Evolutionary conservation across 2,888 invertebrate genomes (phyloP).

Genomic region (Drosophila histrio): DNA sequence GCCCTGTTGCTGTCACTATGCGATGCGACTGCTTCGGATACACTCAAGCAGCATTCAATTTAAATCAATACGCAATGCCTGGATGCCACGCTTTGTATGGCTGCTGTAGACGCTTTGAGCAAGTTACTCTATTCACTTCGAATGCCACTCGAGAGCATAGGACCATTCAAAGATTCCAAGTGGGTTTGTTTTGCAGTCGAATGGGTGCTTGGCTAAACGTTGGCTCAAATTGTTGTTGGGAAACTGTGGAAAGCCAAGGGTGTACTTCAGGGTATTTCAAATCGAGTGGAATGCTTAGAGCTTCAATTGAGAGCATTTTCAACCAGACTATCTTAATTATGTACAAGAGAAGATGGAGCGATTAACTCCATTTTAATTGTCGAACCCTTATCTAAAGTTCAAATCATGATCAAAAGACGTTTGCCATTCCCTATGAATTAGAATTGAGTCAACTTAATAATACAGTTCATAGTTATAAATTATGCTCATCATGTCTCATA

Average conservation of each 20-base stretch:
- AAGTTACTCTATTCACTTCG: conserved; percentile 50
- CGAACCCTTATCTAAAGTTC: not conserved
- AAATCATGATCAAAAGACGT: not conserved
- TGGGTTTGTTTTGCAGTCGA: conserved; percentile 67
- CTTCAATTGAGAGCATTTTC: not conserved
- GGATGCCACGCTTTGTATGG: conserved; percentile 5
- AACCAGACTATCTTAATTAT: conserved; percentile 3
- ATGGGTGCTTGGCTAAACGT: conserved; percentile 49
- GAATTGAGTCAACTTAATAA: not conserved
- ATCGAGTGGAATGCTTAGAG: not conserved
- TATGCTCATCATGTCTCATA: not conserved
- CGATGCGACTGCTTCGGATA: conserved; percentile 12
- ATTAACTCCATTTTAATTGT: not conserved
- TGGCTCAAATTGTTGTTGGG: conserved; percentile 23
- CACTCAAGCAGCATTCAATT: conserved; percentile 63
- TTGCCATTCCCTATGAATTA: not conserved
- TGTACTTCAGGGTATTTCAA: not conserved
- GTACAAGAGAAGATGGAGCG: not conserved
- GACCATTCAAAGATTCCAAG: conserved; percentile 55
- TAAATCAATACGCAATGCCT: conserved; percentile 61
- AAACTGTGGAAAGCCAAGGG: conserved; percentile 17
- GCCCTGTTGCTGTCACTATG: conserved; percentile 15
- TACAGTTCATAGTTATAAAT: not conserved
- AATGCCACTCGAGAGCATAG: conserved; percentile 62
- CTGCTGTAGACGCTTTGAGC: conserved; percentile 31